Evolutionary conservation across 1,140 invertebrate species (phyloP).

Genomic region (Bombus fervidus): DNA sequence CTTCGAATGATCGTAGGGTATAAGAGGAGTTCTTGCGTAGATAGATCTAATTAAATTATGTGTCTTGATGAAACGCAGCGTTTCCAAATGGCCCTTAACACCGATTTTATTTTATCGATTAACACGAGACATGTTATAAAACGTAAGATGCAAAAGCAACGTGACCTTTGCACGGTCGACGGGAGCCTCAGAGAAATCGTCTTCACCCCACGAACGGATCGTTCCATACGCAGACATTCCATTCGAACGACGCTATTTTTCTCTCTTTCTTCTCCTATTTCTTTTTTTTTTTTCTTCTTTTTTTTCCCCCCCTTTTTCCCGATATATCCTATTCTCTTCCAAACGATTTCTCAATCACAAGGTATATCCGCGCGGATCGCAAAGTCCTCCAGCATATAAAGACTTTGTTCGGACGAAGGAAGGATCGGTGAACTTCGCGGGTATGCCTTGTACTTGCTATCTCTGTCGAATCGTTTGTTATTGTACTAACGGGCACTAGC

Average conservation of each 20-base stretch:
- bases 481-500: constrained; percentile 46
- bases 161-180: constrained; percentile 61
- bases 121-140: constrained; percentile 36
- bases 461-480: constrained; percentile 19
- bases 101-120: constrained; percentile 40
- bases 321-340: not conserved
- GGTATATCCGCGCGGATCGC: not conserved
- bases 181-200: constrained; percentile 69
- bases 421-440: not conserved
- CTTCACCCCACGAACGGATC: constrained; percentile 54
- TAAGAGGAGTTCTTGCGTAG: constrained; percentile 47
- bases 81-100: constrained; percentile 64
- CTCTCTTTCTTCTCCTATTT: not conserved
- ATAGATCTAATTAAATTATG: constrained; percentile 67
- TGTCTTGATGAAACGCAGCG: constrained; percentile 58
- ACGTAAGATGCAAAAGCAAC: constrained; percentile 50
- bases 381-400: not conserved
- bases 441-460: not conserved
- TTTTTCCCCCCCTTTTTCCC: accelerated
- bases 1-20: constrained; percentile 62
- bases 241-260: constrained; percentile 65
- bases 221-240: constrained; percentile 79
- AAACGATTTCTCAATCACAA: not conserved
- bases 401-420: not conserved
- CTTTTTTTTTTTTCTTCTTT: not conserved